Evolutionary conservation across 2,888 invertebrate species (phyloP).

Genomic region (Athalia cordata): DNA sequence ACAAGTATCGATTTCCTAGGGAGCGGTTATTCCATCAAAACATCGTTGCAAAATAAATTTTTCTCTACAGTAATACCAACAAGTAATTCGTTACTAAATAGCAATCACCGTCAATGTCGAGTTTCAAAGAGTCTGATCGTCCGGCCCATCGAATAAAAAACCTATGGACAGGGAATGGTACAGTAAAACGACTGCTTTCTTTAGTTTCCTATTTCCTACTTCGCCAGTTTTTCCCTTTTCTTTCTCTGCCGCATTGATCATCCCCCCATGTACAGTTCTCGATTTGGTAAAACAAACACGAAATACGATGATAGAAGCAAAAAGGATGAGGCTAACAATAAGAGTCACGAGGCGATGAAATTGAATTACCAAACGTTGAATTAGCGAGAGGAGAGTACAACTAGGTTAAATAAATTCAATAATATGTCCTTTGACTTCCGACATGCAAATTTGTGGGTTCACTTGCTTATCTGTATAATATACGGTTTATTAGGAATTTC

Average conservation of each 20-base stretch:
- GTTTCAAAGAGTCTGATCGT: not conserved
- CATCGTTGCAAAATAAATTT: not conserved
- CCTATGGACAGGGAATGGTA: not conserved
- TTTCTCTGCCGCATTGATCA: conserved; percentile 15
- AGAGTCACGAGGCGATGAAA: conserved; percentile 10
- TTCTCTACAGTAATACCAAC: too few species aligned
- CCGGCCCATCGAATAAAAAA: not conserved
- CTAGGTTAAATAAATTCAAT: conserved; percentile 22
- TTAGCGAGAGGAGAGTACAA: conserved; percentile 12
- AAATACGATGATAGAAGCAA: not conserved
- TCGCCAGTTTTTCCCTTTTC: not conserved
- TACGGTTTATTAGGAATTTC: not conserved
- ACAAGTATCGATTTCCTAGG: too few species aligned
- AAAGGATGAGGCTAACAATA: not conserved
- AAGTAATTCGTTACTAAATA: too few species aligned
- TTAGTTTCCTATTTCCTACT: too few species aligned
- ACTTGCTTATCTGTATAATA: not conserved
- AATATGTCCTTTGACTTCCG: conserved; percentile 1
- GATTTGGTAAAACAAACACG: conserved; percentile 37
- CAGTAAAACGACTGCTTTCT: not conserved
- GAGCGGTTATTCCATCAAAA: too few species aligned
- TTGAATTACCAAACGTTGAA: conserved; percentile 17
- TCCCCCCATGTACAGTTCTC: conserved; percentile 8
- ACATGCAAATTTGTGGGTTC: not conserved
- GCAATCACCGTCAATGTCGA: too few species aligned